phyloP scores from a whole-genome alignment of 2,113 vertebrate genomes.

The Poeciliopsis turrubarensis region DNA sequence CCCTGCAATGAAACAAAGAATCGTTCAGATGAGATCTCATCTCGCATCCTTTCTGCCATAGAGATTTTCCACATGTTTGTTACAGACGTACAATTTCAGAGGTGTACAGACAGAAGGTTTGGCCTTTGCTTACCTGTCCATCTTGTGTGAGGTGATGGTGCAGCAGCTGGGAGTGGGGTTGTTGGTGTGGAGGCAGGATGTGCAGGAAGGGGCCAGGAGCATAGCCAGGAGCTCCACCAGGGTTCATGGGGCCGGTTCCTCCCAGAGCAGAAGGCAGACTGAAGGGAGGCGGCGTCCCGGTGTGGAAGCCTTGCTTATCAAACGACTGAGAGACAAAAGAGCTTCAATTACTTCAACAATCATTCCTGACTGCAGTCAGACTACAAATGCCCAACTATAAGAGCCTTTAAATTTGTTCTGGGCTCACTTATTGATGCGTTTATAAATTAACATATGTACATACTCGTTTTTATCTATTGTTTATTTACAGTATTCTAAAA shows the following conservation, averaged over 20 bases:
- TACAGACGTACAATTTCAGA: not conserved
- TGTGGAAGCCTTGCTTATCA: constrained; percentile 97
- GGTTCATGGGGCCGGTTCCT: constrained; percentile 89
- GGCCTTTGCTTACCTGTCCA: constrained; percentile 69
- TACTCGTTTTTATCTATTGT: no score
- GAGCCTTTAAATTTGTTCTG: no score
- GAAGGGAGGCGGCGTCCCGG: constrained; percentile 92
- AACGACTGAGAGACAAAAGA: constrained; percentile 80
- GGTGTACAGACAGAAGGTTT: no score
- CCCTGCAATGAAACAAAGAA: constrained; percentile 51
- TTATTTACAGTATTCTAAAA: no score
- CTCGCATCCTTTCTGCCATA: not conserved
- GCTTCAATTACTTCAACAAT: not conserved
- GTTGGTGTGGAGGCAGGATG: constrained; percentile 94
- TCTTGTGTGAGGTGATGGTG: constrained; percentile 87
- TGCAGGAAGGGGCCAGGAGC: constrained; percentile 90
- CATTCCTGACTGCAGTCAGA: no score
- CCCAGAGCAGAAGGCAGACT: constrained; percentile 93
- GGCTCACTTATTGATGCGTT: no score
- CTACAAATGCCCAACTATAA: no score
- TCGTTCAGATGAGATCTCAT: not conserved
- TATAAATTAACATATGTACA: no score
- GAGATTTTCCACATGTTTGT: not conserved
- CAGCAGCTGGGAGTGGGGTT: constrained; percentile 94
- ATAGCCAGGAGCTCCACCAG: constrained; percentile 89